phyloP scores from a whole-genome alignment of 2,113 vertebrate species.

The Zingel zingel region DNA sequence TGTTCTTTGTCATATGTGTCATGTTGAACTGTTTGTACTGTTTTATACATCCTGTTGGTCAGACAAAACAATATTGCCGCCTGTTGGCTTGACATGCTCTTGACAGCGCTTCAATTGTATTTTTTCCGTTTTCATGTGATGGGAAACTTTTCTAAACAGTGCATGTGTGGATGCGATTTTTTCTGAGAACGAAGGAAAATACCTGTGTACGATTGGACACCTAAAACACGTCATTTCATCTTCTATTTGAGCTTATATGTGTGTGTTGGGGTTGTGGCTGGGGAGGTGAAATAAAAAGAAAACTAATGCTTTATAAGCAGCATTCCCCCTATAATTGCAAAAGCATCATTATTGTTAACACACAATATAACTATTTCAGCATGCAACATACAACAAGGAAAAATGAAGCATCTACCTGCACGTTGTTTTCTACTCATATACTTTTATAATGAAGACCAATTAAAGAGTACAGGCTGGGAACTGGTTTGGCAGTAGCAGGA shows the following conservation, averaged over 20 bases:
- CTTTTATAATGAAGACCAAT: constrained; percentile 83
- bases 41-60: too few relatives aligned
- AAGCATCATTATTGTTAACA: constrained; percentile 58
- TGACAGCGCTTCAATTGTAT: too few relatives aligned
- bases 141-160: too few relatives aligned
- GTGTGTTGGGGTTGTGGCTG: background rate
- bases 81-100: too few relatives aligned
- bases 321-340: constrained; percentile 43
- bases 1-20: background rate
- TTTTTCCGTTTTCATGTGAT: too few relatives aligned
- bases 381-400: constrained; percentile 30
- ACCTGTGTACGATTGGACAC: too few relatives aligned
- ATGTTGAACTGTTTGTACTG: too few relatives aligned
- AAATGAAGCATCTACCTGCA: constrained; percentile 42
- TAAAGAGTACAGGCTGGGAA: constrained; percentile 73
- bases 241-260: background rate
- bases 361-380: constrained; percentile 45
- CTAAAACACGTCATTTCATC: background rate
- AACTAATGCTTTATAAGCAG: constrained; percentile 15
- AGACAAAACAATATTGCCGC: too few relatives aligned
- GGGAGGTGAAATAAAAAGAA: constrained; percentile 4
- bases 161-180: too few relatives aligned
- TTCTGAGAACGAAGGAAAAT: too few relatives aligned
- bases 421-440: constrained; percentile 53
- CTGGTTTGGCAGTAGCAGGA: constrained; percentile 57